Evolutionary conservation across 1,140 invertebrate genomes (phyloP).

Genomic region (Papilio polyxenes): DNA sequence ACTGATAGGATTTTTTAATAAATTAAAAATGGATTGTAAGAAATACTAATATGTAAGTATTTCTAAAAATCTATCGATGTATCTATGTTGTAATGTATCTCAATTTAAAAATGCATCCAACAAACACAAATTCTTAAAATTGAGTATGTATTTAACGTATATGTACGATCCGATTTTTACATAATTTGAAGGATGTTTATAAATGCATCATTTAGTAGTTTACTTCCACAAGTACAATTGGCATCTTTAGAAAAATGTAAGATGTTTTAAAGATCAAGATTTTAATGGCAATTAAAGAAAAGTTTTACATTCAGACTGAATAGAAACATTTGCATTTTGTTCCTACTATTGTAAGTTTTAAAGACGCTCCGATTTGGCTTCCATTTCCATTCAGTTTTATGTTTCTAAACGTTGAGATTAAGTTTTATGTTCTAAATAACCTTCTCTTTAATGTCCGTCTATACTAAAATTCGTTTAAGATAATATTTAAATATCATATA

Average conservation of each 20-base stretch:
- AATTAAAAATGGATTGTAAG: too few relatives aligned
- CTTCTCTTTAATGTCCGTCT: not conserved
- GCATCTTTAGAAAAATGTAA: conserved; percentile 4
- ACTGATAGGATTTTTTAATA: not conserved
- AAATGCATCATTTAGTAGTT: not conserved
- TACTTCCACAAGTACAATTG: not conserved
- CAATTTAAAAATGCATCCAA: too few relatives aligned
- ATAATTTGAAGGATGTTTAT: not conserved
- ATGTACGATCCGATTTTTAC: not conserved
- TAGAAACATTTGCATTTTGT: conserved; percentile 17
- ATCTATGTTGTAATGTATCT: too few relatives aligned
- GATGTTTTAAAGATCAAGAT: conserved; percentile 8
- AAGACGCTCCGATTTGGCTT: not conserved
- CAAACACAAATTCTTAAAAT: too few relatives aligned
- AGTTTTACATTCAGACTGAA: conserved; percentile 9
- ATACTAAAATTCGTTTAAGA: conserved; percentile 1
- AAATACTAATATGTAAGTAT: too few relatives aligned
- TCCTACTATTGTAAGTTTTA: conserved; percentile 14
- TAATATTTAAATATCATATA: not conserved
- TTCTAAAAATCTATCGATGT: too few relatives aligned
- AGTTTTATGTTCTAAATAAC: not conserved
- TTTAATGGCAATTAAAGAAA: conserved; percentile 23
- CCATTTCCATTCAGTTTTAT: conserved; percentile 6
- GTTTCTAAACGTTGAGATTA: not conserved
- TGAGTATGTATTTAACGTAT: too few relatives aligned